phyloP scores from a whole-genome alignment of 2,113 vertebrate species.

The Melanotaenia duboulayi region DNA sequence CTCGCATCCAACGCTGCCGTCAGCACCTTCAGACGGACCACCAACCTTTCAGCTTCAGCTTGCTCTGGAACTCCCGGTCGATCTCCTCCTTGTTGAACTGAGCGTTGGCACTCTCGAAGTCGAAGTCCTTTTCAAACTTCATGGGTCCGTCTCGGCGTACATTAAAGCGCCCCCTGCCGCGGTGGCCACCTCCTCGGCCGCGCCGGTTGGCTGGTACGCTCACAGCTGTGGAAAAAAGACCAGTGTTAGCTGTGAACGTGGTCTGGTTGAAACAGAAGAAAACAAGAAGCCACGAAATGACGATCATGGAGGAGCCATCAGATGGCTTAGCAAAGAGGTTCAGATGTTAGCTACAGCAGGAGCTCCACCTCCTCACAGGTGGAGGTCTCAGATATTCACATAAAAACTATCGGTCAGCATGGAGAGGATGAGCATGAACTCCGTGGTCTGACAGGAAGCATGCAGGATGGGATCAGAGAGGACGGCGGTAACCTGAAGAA shows the following conservation, averaged over 20 bases:
- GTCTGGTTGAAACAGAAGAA: not conserved
- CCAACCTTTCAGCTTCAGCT: slow-evolving; percentile 94
- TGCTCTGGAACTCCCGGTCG: slow-evolving; percentile 95
- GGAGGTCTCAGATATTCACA: not conserved
- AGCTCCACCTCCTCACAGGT: not conserved
- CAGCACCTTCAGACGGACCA: too few species aligned
- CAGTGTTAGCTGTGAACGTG: not conserved
- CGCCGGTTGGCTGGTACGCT: slow-evolving; percentile 82
- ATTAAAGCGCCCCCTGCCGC: slow-evolving; percentile 91
- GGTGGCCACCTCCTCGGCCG: slow-evolving; percentile 88
- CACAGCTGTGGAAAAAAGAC: slow-evolving; percentile 42
- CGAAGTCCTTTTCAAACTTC: slow-evolving; percentile 99
- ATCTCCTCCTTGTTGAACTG: slow-evolving; percentile 99
- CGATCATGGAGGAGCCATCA: too few species aligned
- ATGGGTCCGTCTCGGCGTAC: slow-evolving; percentile 92
- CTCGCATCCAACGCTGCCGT: too few species aligned
- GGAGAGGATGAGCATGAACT: too few species aligned
- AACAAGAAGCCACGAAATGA: too few species aligned
- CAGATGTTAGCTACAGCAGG: not conserved
- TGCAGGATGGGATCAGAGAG: slow-evolving; percentile 41
- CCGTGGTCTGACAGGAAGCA: slow-evolving; percentile 2
- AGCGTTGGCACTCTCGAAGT: slow-evolving; percentile 98
- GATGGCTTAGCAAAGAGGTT: too few species aligned
- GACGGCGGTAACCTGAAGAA: slow-evolving; percentile 78
- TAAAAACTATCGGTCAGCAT: too few species aligned